Conservation (phyloP, 2,113 vertebrate species). For the Anguilla japonica region DNA sequence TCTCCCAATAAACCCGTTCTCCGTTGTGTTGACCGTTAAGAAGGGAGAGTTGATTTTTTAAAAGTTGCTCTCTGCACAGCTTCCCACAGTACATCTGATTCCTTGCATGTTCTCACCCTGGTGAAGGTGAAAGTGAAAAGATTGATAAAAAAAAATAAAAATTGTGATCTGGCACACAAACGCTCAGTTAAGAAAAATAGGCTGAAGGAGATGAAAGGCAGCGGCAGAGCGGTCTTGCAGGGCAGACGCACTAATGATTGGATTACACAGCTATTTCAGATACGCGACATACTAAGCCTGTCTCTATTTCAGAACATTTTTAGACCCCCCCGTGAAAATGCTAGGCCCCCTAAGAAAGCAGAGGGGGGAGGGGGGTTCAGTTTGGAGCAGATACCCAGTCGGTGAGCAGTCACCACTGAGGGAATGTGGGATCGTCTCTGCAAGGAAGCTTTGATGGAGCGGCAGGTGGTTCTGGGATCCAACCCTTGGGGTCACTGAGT, state of each 20-base stretch:
- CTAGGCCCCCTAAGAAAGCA: slow-evolving; percentile 53
- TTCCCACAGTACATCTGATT: background rate
- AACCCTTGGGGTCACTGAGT: slow-evolving; percentile 33
- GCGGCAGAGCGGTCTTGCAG: background rate
- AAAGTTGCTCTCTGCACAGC: background rate
- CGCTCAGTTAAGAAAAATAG: background rate
- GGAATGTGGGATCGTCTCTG: slow-evolving; percentile 71
- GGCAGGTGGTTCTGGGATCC: slow-evolving; percentile 46
- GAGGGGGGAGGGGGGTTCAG: background rate
- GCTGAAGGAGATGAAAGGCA: background rate
- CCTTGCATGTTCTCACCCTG: no score
- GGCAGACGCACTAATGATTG: background rate
- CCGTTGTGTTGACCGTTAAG: background rate
- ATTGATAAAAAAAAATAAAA: no score
- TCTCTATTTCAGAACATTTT: background rate
- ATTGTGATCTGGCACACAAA: background rate
- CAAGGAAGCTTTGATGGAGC: slow-evolving; percentile 54
- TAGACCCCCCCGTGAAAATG: slow-evolving; percentile 49
- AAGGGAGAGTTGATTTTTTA: background rate
- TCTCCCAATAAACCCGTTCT: background rate
- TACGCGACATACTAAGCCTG: background rate
- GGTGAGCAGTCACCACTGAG: slow-evolving; percentile 54
- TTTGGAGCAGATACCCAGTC: background rate
- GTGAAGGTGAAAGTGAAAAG: no score
- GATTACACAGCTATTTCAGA: background rate